Conservation (phyloP, 2,797 vertebrate species). For the Antennarius maculatus region DNA sequence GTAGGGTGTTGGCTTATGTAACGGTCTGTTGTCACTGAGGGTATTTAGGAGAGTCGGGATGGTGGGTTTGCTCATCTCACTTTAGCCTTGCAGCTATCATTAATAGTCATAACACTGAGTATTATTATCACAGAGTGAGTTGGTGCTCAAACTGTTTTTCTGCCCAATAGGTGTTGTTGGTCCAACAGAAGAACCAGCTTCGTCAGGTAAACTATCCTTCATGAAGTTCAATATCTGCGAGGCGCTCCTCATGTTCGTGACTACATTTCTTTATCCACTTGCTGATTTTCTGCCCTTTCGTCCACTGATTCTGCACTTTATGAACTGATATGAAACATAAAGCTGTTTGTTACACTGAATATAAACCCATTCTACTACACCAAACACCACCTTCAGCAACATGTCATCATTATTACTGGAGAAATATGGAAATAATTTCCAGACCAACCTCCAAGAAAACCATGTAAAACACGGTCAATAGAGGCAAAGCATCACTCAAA, state of each 20-base stretch:
- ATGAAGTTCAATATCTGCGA: not conserved
- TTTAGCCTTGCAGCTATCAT: not conserved
- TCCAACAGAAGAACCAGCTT: conserved; percentile 76
- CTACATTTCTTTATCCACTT: not conserved
- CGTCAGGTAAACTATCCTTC: conserved; percentile 78
- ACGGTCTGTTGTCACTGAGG: not conserved
- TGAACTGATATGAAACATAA: no score
- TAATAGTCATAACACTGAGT: not conserved
- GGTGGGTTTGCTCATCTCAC: not conserved
- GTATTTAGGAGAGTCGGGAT: not conserved
- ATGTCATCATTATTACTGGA: no score
- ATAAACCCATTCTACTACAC: no score
- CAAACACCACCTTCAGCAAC: no score
- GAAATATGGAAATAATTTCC: no score
- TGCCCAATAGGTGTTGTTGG: conserved; percentile 61
- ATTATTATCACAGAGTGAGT: not conserved
- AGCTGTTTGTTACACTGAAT: not conserved
- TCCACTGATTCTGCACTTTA: not conserved
- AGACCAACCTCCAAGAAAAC: no score
- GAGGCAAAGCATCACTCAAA: no score
- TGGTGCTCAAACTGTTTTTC: conserved; percentile 2
- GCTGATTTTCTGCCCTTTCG: not conserved
- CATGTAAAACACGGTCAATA: no score
- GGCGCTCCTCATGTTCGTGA: not conserved
- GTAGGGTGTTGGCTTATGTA: conserved; percentile 56